These are phyloP conservation scores for Arctia plantaginis DNA, from an alignment of 2,888 invertebrate species.

Conservation along the genomic window DNA sequence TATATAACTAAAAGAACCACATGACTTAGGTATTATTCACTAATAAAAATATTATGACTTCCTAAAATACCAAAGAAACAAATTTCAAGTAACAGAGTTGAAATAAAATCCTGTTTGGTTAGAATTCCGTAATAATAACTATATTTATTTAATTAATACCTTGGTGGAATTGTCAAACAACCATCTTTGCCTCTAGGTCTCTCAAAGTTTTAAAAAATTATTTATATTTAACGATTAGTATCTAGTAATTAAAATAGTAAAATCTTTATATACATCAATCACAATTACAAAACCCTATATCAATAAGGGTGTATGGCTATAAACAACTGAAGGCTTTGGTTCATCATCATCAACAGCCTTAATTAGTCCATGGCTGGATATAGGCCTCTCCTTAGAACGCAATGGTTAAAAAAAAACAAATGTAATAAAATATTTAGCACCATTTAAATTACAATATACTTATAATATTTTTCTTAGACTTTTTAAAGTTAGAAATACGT, in stretches of 20 bases:
- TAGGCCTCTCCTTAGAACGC: no score
- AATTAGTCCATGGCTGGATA: no score
- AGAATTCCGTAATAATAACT: not conserved
- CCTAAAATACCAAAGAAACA: not conserved
- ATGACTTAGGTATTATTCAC: not conserved
- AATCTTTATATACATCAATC: no score
- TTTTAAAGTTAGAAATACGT: not conserved
- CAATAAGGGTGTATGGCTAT: not conserved
- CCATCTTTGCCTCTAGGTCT: fast-evolving
- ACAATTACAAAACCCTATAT: not conserved
- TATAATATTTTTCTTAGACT: not conserved
- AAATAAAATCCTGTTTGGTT: no score
- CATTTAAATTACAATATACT: not conserved
- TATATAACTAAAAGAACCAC: not conserved
- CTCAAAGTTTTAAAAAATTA: not conserved
- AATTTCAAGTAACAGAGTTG: not conserved
- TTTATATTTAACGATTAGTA: not conserved
- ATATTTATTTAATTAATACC: not conserved
- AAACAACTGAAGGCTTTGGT: not conserved
- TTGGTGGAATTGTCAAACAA: not conserved
- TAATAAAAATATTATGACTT: not conserved
- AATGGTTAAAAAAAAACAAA: not conserved
- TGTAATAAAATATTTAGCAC: not conserved
- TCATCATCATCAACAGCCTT: no score
- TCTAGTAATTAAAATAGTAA: not conserved